Conservation (phyloP, 2,113 vertebrate genomes). For the Brachyhypopomus gauderio region DNA sequence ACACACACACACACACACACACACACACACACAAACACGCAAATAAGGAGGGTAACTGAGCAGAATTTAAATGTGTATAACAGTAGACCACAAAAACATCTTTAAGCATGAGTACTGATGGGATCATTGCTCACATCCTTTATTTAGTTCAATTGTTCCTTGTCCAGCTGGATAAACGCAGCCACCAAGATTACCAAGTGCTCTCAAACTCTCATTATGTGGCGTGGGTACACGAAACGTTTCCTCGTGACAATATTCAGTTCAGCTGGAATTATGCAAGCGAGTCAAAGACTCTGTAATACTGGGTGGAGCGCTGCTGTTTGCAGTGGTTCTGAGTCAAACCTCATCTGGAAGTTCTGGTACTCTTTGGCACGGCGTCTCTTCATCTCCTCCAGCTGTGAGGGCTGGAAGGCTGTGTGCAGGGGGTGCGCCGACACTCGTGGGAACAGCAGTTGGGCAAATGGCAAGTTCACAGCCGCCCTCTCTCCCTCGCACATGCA, state of each 20-base stretch:
- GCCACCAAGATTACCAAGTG: too few relatives aligned
- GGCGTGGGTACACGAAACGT: too few relatives aligned
- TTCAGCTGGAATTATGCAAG: too few relatives aligned
- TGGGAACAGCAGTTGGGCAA: constrained; percentile 74
- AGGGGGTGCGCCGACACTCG: constrained; percentile 71
- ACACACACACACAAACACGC: constrained; percentile 14
- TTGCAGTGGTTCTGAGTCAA: background rate
- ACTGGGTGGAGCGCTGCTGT: background rate
- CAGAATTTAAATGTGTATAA: background rate
- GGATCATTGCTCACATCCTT: too few relatives aligned
- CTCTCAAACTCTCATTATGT: too few relatives aligned
- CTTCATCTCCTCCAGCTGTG: constrained; percentile 71
- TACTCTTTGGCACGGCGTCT: constrained; percentile 78
- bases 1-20: constrained; percentile 34
- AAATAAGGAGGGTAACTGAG: background rate
- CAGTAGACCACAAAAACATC: too few relatives aligned
- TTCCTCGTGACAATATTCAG: too few relatives aligned
- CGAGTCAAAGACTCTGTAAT: background rate
- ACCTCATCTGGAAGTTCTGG: constrained; percentile 79
- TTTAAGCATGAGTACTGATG: too few relatives aligned
- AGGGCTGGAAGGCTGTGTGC: constrained; percentile 68
- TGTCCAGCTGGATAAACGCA: too few relatives aligned
- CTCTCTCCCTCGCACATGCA: constrained; percentile 79
- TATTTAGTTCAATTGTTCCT: too few relatives aligned
- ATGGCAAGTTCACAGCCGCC: constrained; percentile 70